A percentile compares a stretch with the other conserved stretches of the same genome.
Conservation (phyloP, 2,888 invertebrate genomes). For the Exephanes ischioxanthus region DNA sequence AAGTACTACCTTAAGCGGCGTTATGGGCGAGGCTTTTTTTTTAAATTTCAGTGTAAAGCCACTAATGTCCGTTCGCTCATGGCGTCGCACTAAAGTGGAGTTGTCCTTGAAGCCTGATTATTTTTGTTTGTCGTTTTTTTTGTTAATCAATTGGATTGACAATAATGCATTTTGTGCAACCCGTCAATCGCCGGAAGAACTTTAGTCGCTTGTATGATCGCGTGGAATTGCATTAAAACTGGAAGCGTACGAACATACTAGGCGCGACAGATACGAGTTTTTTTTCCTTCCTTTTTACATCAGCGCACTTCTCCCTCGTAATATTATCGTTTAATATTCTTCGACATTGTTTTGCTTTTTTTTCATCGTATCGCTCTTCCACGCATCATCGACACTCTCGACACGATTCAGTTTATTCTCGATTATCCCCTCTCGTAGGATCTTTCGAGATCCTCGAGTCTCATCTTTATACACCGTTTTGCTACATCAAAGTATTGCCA, state of each 20-base stretch:
- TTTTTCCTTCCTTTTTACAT: conserved; percentile 10
- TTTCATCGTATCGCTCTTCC: conserved; percentile 21
- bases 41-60: not conserved
- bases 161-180: conserved; percentile 59
- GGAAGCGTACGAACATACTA: conserved; percentile 67
- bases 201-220: conserved; percentile 66
- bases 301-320: not conserved
- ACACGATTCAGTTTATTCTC: not conserved
- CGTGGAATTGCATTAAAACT: conserved; percentile 67
- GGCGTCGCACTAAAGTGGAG: conserved; percentile 4
- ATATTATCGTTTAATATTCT: conserved; percentile 7
- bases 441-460: conserved; percentile 17
- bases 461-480: not conserved
- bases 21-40: conserved; percentile 11
- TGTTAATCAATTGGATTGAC: conserved; percentile 35
- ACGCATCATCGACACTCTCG: conserved; percentile 55
- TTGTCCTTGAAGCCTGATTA: not conserved
- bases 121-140: not conserved
- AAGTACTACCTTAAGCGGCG: not conserved
- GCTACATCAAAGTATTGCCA: conserved; percentile 22
- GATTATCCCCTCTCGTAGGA: conserved; percentile 40
- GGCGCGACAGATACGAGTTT: conserved; percentile 57
- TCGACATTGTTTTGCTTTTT: not conserved
- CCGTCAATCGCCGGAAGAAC: conserved; percentile 63
- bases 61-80: not conserved